These are phyloP conservation scores for Paragorgia papillata DNA, from an alignment of 92 coral and sea anemone species.

Conservation along the genomic window DNA sequence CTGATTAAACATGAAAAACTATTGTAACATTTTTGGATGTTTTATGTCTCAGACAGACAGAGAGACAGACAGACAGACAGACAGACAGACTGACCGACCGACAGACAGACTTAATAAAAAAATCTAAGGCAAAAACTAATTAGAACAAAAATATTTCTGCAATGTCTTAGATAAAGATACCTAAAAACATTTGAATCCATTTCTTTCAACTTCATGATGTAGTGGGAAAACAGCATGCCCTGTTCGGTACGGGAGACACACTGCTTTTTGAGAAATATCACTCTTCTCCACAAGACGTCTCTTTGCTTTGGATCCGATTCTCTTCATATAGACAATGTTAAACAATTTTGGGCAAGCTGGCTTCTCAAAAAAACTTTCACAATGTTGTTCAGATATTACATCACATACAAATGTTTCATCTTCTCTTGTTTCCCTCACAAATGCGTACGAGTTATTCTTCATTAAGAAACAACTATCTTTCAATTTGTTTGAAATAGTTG, in stretches of 20 bases:
- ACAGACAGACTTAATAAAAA: no score
- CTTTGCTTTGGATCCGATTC: neutral
- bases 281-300: neutral
- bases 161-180: no score
- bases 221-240: neutral
- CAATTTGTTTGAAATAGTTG: conserved; percentile 1
- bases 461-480: neutral
- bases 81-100: no score
- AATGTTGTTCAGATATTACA: neutral
- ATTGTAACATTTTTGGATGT: no score
- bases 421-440: neutral
- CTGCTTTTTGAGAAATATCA: neutral
- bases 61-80: no score
- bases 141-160: no score
- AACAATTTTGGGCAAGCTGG: conserved; percentile 2
- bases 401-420: conserved; percentile 4
- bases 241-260: neutral
- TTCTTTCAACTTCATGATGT: conserved; percentile 4
- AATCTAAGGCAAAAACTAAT: no score
- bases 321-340: no score
- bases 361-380: neutral
- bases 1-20: no score
- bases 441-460: neutral
- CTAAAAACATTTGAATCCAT: no score
- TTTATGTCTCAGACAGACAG: no score